These are phyloP conservation scores for Agrilus biguttatus DNA, from an alignment of 2,888 invertebrate genomes.

Conservation along the genomic window DNA sequence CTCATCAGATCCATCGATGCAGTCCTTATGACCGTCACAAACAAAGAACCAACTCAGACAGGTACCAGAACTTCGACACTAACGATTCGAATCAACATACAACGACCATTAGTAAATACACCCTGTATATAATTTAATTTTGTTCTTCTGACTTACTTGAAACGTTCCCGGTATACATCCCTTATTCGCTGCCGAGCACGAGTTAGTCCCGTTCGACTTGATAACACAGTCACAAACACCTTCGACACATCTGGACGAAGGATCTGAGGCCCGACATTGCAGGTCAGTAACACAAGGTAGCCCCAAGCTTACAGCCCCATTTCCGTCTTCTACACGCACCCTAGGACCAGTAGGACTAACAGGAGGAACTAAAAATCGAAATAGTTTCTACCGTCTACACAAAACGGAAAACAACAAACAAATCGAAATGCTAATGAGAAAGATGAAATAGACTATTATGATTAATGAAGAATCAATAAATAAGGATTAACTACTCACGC, in stretches of 20 bases:
- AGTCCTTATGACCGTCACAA: conserved; percentile 74
- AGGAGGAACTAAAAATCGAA: too few relatives aligned
- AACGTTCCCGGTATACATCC: conserved; percentile 79
- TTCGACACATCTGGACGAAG: conserved; percentile 56
- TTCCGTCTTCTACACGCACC: conserved; percentile 30
- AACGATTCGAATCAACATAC: conserved; percentile 15
- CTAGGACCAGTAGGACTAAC: conserved; percentile 19
- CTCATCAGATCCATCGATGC: conserved; percentile 78
- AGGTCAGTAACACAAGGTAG: conserved; percentile 57
- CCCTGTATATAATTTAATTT: conserved; percentile 5
- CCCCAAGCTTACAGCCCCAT: conserved; percentile 55
- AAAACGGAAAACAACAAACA: too few relatives aligned
- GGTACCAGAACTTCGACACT: conserved; percentile 73
- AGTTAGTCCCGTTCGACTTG: conserved; percentile 40
- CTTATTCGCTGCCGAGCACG: conserved; percentile 56
- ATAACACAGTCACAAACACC: conserved; percentile 66
- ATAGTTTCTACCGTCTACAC: too few relatives aligned
- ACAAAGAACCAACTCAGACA: conserved; percentile 91
- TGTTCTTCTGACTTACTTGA: conserved; percentile 39
- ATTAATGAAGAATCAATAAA: too few relatives aligned
- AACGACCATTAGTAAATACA: too few relatives aligned
- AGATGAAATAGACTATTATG: too few relatives aligned
- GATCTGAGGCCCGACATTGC: conserved; percentile 70
- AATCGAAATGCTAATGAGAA: too few relatives aligned
- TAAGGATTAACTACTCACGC: too few relatives aligned